Conservation (phyloP, 1,140 invertebrate species). For the Drosophila repleta region DNA sequence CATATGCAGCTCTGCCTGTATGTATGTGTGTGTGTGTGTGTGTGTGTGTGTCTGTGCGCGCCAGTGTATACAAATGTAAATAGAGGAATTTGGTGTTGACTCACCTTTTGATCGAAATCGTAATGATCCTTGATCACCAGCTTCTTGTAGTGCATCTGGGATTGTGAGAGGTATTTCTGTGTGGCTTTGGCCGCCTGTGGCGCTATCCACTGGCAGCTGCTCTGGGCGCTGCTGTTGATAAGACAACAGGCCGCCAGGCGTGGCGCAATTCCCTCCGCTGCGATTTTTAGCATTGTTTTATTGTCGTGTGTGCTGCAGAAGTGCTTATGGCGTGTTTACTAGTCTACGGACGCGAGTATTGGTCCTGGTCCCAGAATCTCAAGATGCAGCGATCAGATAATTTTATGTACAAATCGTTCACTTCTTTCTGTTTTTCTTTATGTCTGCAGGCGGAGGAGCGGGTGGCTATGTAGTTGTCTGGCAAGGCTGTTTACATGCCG, state of each 20-base stretch:
- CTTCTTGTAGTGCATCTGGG: constrained; percentile 59
- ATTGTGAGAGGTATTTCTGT: constrained; percentile 74
- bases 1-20: background rate
- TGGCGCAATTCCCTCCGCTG: constrained; percentile 66
- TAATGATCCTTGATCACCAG: constrained; percentile 82
- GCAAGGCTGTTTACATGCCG: background rate
- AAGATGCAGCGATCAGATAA: constrained; percentile 44
- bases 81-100: constrained; percentile 9
- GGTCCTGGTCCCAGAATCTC: constrained; percentile 3
- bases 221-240: constrained; percentile 62
- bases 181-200: constrained; percentile 53
- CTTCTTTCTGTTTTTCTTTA: background rate
- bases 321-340: background rate
- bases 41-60: constrained; percentile 2
- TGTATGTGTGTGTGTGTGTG: background rate
- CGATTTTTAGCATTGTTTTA: constrained; percentile 73
- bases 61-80: constrained; percentile 6
- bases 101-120: constrained; percentile 83
- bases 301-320: no score
- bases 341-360: background rate
- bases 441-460: background rate
- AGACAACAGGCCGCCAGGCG: constrained; percentile 62
- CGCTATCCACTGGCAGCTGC: constrained; percentile 53
- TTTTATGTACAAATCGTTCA: constrained; percentile 31
- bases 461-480: constrained; percentile 2